A percentile compares a stretch with the other conserved stretches of the same genome.
Evolutionary conservation across 2,888 invertebrate genomes (phyloP).

Genomic region (Tanypteryx hageni): DNA sequence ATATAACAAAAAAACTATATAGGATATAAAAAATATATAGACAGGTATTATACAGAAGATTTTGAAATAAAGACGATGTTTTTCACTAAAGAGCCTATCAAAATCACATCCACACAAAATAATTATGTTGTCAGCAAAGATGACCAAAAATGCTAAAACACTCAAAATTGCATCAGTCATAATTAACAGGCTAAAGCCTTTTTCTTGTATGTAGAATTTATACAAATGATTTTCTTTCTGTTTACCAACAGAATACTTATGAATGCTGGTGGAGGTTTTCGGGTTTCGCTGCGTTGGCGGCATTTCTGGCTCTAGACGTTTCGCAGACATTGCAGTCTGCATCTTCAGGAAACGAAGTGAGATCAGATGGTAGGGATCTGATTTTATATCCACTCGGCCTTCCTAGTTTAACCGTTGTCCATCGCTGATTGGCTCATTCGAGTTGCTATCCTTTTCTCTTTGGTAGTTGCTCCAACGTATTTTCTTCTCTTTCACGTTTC

Average conservation of each 20-base stretch:
- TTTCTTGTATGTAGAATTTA: conserved; percentile 8
- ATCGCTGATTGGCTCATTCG: too few species aligned
- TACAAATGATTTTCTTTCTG: conserved; percentile 14
- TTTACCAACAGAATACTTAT: neutral
- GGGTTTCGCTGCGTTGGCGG: too few species aligned
- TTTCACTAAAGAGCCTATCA: conserved; percentile 41
- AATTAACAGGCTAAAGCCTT: conserved; percentile 18
- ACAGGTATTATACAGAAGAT: conserved; percentile 40
- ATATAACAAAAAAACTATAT: conserved; percentile 52
- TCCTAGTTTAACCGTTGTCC: too few species aligned
- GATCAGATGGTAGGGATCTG: too few species aligned
- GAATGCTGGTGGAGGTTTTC: too few species aligned
- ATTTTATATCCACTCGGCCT: too few species aligned
- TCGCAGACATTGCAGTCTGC: too few species aligned
- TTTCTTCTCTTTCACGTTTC: too few species aligned
- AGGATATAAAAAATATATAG: conserved; percentile 63
- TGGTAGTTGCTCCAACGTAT: too few species aligned
- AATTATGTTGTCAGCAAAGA: conserved; percentile 45
- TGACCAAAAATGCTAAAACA: conserved; percentile 43
- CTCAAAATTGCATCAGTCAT: neutral
- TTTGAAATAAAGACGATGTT: conserved; percentile 38
- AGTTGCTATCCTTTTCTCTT: too few species aligned
- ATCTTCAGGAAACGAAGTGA: too few species aligned
- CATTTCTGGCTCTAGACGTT: too few species aligned
- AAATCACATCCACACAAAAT: conserved; percentile 54